A percentile compares a stretch with the other conserved stretches of the same genome.
These are phyloP conservation scores for Cheilosia soror DNA, from an alignment of 2,888 invertebrate species.

Conservation along the genomic window DNA sequence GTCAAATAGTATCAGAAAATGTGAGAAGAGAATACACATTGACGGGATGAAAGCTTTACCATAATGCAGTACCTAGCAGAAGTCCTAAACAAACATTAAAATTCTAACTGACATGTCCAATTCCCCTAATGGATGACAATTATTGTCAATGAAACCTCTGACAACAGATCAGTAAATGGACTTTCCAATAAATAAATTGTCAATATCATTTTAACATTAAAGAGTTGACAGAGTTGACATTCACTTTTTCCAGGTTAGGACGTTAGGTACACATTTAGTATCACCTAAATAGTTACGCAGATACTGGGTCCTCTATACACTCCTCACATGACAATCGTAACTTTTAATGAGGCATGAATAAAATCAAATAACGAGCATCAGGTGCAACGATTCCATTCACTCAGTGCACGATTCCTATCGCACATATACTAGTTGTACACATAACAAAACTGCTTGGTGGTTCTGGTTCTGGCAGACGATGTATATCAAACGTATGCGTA, in stretches of 20 bases:
- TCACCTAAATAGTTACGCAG: slow-evolving; percentile 22
- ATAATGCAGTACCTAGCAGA: not conserved
- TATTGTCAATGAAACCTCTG: not conserved
- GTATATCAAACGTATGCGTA: slow-evolving; percentile 19
- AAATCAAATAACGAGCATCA: slow-evolving; percentile 71
- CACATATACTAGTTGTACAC: slow-evolving; percentile 17
- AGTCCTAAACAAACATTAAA: not conserved
- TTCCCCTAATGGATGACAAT: slow-evolving; percentile 25
- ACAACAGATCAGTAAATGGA: slow-evolving; percentile 19
- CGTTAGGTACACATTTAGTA: slow-evolving; percentile 1
- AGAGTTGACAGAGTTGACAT: slow-evolving; percentile 21
- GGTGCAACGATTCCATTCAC: slow-evolving; percentile 68
- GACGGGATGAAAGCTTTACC: not conserved
- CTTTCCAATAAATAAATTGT: slow-evolving; percentile 17
- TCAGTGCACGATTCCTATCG: slow-evolving; percentile 24
- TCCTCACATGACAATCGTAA: slow-evolving; percentile 51
- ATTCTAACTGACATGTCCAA: slow-evolving; percentile 25
- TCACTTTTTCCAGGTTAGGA: not conserved
- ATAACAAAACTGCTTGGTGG: slow-evolving; percentile 56
- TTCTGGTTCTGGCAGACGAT: slow-evolving; percentile 34
- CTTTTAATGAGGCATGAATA: slow-evolving; percentile 75
- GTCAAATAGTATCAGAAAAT: not conserved
- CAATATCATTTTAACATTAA: slow-evolving; percentile 10
- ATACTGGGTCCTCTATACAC: not conserved
- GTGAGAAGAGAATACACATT: slow-evolving; percentile 3